Evolutionary conservation across 2,113 vertebrate species (phyloP).

Genomic region (Nothoprocta pentlandii): DNA sequence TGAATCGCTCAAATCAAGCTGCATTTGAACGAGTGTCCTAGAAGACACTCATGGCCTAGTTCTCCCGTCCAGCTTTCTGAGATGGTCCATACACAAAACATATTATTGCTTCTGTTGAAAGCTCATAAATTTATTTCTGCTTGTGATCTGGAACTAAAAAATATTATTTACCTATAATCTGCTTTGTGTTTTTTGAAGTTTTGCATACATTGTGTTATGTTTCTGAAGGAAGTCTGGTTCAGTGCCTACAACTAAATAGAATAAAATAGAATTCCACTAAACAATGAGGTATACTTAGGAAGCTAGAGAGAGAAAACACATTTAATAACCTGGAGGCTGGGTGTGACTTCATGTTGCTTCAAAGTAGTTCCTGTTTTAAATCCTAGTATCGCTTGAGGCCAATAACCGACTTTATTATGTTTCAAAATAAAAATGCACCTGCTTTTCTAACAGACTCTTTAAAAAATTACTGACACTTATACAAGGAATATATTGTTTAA

Average conservation of each 20-base stretch:
- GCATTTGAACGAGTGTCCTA: not conserved
- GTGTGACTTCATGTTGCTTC: slow-evolving; percentile 54
- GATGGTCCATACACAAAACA: not conserved
- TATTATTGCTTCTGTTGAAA: not conserved
- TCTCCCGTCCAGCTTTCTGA: not conserved
- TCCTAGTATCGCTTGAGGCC: slow-evolving; percentile 54
- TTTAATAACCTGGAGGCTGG: slow-evolving; percentile 66
- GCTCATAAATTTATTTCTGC: not conserved
- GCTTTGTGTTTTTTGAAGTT: not conserved
- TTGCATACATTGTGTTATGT: not conserved
- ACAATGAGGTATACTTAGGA: slow-evolving; percentile 60
- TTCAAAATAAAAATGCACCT: slow-evolving; percentile 62
- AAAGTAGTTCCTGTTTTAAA: slow-evolving; percentile 69
- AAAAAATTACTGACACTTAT: slow-evolving; percentile 25
- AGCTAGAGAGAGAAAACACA: slow-evolving; percentile 53
- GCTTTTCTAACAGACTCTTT: slow-evolving; percentile 43
- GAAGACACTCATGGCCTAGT: not conserved
- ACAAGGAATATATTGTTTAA: slow-evolving; percentile 37
- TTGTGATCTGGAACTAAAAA: not conserved
- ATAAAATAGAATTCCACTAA: slow-evolving; percentile 38
- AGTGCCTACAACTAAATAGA: slow-evolving; percentile 34
- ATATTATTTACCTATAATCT: not conserved
- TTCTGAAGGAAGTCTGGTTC: slow-evolving; percentile 42
- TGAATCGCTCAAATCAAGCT: not conserved
- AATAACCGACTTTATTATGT: slow-evolving; percentile 60